Evolutionary conservation across 2,888 invertebrate genomes (phyloP).

Genomic region (Melitaea athalia): DNA sequence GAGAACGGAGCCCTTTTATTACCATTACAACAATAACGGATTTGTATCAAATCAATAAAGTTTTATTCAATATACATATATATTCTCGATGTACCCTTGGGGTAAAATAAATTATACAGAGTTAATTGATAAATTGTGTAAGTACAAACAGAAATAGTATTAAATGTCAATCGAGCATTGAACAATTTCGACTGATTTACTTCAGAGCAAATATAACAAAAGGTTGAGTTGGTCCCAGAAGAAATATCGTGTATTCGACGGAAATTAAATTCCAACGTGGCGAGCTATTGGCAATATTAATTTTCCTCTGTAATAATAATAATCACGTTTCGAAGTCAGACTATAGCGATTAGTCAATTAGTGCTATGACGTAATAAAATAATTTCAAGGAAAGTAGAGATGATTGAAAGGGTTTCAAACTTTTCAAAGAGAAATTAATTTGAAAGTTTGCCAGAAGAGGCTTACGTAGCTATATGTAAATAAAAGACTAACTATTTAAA

Average conservation of each 20-base stretch:
- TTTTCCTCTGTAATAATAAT: neutral
- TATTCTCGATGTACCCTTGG: neutral
- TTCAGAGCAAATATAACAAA: constrained; percentile 4
- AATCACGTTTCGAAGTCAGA: neutral
- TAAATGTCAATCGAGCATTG: constrained; percentile 13
- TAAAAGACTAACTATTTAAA: too few species aligned
- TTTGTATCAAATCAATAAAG: neutral
- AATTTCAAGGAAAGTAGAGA: neutral
- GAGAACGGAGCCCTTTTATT: too few species aligned
- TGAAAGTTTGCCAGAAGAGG: too few species aligned
- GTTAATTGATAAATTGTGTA: neutral
- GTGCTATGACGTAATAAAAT: neutral
- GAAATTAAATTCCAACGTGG: neutral
- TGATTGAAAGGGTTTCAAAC: too few species aligned
- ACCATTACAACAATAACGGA: too few species aligned
- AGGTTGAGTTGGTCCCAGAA: constrained; percentile 3
- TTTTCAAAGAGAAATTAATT: too few species aligned
- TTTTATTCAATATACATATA: neutral
- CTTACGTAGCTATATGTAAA: too few species aligned
- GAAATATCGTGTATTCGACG: constrained; percentile 5
- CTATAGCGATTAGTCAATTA: constrained; percentile 5
- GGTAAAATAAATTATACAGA: neutral
- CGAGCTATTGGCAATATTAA: neutral
- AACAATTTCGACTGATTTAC: constrained; percentile 2
- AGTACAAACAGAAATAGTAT: constrained; percentile 3